Evolutionary conservation across 2,888 invertebrate species (phyloP), one percentile per base, ranked within the genome.

Genomic region (Philereme vetulata): DNA sequence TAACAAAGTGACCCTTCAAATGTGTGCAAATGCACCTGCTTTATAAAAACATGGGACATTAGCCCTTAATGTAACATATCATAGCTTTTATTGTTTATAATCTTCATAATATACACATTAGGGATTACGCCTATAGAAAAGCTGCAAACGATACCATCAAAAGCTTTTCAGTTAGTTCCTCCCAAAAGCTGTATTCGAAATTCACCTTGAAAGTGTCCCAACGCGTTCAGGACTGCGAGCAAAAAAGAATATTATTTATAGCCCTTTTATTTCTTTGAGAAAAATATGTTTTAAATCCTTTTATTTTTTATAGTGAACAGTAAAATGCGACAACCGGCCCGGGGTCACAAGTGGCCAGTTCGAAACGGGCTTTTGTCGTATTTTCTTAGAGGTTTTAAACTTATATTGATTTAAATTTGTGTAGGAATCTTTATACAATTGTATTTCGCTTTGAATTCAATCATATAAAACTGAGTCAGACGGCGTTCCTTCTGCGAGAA

Each of bases 11-110:
- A 68, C 71, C 72, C 75, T 72, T 76, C 75, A 77, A 83, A 84
- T 76, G 82, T 84, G 84, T 65, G 66, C 70, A 46, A 63, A 71
- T 51, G 78, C 90, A 90, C 90, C 90, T 90, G 90, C 90, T 72
- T 65, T 51, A 70, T 72, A 84, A 82, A 86, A 88, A 88, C 62
- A 51, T 59, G 58, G 58, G 42, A 51, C 61, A 57, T 62, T 65
- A 60, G 53, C 55, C 50, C 55, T 54, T 49, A 36, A 59, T 60
- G 60, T 63, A 64, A 61, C 52, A 55, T 68, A 65, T 66, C 61
- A 56, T 63, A 61, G 59, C 50, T 52, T 53, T 60, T 60, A 64
- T 62, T 64, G 55, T 51, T 58, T 32, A 52, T 33, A 45, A 51
- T 43, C 36, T 55, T 61, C 49, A 64, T 64, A 60, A 62, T 35